Percentiles rank a stretch among this genome's conserved stretches.
These are phyloP conservation scores for Drosophila barbarae DNA, from an alignment of 2,888 invertebrate genomes.

Conservation along the genomic window DNA sequence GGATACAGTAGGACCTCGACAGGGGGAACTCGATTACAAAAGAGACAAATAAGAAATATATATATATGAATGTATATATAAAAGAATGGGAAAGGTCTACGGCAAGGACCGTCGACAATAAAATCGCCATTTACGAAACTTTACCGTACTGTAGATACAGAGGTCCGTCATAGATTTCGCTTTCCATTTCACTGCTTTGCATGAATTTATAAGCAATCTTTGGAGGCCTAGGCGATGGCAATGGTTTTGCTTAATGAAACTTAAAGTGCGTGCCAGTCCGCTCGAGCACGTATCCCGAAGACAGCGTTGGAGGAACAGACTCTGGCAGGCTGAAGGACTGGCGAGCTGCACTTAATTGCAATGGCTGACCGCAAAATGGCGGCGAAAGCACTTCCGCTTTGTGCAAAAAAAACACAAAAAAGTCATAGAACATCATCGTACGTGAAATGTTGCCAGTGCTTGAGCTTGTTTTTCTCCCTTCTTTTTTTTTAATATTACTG, in stretches of 20 bases:
- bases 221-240: slow-evolving; percentile 21
- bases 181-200: slow-evolving; percentile 59
- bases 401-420: slow-evolving; percentile 47
- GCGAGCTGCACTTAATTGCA: slow-evolving; percentile 59
- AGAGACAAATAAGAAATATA: no score
- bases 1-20: not conserved
- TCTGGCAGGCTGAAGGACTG: slow-evolving; percentile 18
- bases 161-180: slow-evolving; percentile 27
- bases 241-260: slow-evolving; percentile 52
- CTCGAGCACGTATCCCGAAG: slow-evolving; percentile 54
- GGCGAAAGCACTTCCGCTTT: slow-evolving; percentile 69
- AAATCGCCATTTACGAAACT: no score
- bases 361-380: slow-evolving; percentile 69
- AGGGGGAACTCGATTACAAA: not conserved
- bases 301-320: not conserved
- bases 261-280: slow-evolving; percentile 59
- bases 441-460: slow-evolving; percentile 58
- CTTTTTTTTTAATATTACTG: not conserved
- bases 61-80: no score
- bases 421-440: slow-evolving; percentile 46
- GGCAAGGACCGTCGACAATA: no score
- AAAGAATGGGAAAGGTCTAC: no score
- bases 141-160: slow-evolving; percentile 7
- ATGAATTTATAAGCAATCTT: slow-evolving; percentile 67
- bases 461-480: slow-evolving; percentile 9